These are phyloP conservation scores for Capromys pilorides DNA, from an alignment of 2,797 vertebrate genomes.

Conservation along the genomic window DNA sequence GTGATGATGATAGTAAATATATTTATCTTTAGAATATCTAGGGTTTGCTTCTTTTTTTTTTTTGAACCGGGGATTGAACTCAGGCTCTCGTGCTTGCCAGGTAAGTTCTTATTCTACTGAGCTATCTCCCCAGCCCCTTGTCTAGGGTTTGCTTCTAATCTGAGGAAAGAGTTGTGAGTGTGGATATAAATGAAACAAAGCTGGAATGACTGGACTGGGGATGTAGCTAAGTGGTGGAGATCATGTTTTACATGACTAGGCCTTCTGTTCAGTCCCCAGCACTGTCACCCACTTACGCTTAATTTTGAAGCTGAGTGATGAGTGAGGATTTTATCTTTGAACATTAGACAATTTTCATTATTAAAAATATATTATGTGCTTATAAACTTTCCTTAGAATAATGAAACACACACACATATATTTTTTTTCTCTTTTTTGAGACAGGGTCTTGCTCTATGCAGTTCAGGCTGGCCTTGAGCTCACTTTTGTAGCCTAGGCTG, in stretches of 20 bases:
- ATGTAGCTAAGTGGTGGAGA: background rate
- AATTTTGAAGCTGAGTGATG: constrained; percentile 47
- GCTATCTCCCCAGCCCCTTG: no score
- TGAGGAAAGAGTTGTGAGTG: background rate
- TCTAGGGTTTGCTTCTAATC: background rate
- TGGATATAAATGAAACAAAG: constrained; percentile 1
- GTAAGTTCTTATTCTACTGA: no score
- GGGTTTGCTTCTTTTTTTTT: background rate
- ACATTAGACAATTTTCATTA: constrained; percentile 18
- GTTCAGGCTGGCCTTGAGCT: no score
- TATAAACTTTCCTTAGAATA: background rate
- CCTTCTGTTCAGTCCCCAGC: background rate
- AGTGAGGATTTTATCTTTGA: background rate
- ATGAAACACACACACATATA: background rate
- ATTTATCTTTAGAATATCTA: background rate
- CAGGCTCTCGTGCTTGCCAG: no score
- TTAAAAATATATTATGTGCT: constrained; percentile 23
- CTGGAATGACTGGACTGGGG: background rate
- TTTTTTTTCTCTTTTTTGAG: no score
- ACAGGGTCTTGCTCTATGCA: no score
- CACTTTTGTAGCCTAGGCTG: no score
- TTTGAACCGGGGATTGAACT: no score
- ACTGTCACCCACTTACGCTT: background rate
- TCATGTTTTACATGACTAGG: background rate
- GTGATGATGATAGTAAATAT: background rate